Percentiles rank a stretch among this genome's conserved stretches.
Conservation (phyloP, 1,140 invertebrate genomes). For the Scaptomyza montana region DNA sequence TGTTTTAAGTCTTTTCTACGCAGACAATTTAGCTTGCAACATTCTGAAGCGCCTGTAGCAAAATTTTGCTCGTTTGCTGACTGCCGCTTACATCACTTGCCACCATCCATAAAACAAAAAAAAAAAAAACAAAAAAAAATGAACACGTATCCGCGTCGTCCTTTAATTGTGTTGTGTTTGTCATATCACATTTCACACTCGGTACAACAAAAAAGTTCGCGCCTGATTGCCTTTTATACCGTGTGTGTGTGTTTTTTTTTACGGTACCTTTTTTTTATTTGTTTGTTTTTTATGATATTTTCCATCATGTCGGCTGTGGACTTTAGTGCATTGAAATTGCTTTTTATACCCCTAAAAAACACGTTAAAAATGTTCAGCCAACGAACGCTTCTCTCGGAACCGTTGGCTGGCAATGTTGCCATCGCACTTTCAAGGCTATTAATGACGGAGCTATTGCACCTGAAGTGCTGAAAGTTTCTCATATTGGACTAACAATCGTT, state of each 20-base stretch:
- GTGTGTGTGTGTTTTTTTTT: constrained; percentile 10
- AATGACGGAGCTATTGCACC: constrained; percentile 24
- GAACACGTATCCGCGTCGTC: neutral
- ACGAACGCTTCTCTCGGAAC: constrained; percentile 7
- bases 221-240: constrained; percentile 20
- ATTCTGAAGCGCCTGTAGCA: neutral
- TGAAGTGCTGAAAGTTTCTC: constrained; percentile 17
- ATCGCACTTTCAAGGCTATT: constrained; percentile 19
- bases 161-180: constrained; percentile 48
- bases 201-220: constrained; percentile 25
- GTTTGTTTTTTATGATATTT: neutral
- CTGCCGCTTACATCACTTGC: constrained; percentile 1
- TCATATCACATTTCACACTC: constrained; percentile 68
- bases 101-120: constrained; percentile 8
- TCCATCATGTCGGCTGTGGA: neutral
- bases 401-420: neutral
- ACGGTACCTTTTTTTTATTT: neutral
- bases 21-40: constrained; percentile 10
- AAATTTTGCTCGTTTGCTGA: constrained; percentile 8
- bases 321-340: constrained; percentile 29
- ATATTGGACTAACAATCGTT: constrained; percentile 6
- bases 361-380: constrained; percentile 5
- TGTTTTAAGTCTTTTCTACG: constrained; percentile 5
- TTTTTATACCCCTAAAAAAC: neutral
- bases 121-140: constrained; percentile 22